Evolutionary conservation across 2,888 invertebrate species (phyloP), one percentile per base, ranked within the genome.

Genomic region (Eueremaeus valkanovi): DNA sequence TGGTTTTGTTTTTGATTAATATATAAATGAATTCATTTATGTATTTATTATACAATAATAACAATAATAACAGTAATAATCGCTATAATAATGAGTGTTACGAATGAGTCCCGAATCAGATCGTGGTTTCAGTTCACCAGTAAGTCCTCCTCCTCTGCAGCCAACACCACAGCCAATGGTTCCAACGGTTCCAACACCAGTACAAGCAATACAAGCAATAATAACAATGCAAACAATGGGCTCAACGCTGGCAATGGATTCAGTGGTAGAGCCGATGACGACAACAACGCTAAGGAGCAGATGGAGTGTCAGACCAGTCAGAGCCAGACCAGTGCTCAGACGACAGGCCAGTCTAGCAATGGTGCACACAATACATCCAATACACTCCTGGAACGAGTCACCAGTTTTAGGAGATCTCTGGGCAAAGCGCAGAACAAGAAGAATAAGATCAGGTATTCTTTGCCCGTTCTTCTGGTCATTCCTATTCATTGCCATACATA

Each of bases 321-420:
- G 18, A 9, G 29, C 1, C 36, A 55, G 55, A 63, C 74, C 74
- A 40, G 16, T 29, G 5, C 21, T n/a, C 49, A 31, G 11, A 45
- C 45, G n/a, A 45, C 72, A 9, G 51, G n/a, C 31, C 29, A 8
- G 29, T 75, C 75, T 24, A 27, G 27, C 68, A 68, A n/a, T n/a
- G n/a, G n/a, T n/a, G n/a, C n/a, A n/a, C n/a, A n/a, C n/a, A n/a
- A n/a, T n/a, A n/a, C n/a, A n/a, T n/a, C n/a, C n/a, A n/a, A 68
- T 8, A 68, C 70, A 29, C 55, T 75, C 21, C 40, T 75, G 18
- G 75, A 75, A 42, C 16, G 75, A 31, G 75, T 75, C 18, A 63
- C 75, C 51, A 75, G 72, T 63, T 75, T 75, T 73, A 51, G 75
- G 29, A 51, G 75, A 36, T 72, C 72, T 42, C 55, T 75, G 1